Percentiles rank a stretch among this genome's conserved stretches.
Conservation (phyloP, 2,888 invertebrate genomes). For the Mycalesis mineus region DNA sequence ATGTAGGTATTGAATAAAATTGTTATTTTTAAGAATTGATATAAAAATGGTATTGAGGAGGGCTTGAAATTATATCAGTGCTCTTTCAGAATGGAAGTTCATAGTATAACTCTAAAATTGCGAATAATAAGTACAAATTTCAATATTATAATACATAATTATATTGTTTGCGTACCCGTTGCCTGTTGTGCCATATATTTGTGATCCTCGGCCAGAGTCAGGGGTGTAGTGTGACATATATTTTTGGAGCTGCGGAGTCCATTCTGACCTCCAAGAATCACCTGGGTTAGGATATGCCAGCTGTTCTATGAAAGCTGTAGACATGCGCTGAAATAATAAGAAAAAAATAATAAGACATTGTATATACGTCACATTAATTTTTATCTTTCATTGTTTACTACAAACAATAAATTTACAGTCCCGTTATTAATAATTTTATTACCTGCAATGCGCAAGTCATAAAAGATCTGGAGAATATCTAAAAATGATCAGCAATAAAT, state of each 20-base stretch:
- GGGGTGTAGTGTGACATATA: slow-evolving; percentile 76
- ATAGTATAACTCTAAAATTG: too few relatives aligned
- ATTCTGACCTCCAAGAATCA: slow-evolving; percentile 75
- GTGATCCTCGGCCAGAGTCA: slow-evolving; percentile 73
- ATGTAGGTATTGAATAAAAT: too few relatives aligned
- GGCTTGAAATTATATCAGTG: too few relatives aligned
- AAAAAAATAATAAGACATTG: slow-evolving; percentile 25
- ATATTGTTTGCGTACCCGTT: slow-evolving; percentile 50
- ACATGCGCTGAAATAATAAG: slow-evolving; percentile 55
- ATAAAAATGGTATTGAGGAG: too few relatives aligned
- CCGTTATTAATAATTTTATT: slow-evolving; percentile 8
- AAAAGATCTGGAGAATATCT: slow-evolving; percentile 3
- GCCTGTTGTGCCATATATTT: slow-evolving; percentile 64
- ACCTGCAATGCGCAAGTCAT: neutral
- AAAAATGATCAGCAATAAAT: slow-evolving; percentile 7
- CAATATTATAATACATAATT: too few relatives aligned
- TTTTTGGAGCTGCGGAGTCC: slow-evolving; percentile 74
- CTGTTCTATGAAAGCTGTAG: slow-evolving; percentile 72
- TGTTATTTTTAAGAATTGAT: too few relatives aligned
- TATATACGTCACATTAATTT: neutral
- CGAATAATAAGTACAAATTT: too few relatives aligned
- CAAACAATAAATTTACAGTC: neutral
- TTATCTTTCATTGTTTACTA: neutral
- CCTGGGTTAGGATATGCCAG: slow-evolving; percentile 71
- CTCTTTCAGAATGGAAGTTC: too few relatives aligned